Conservation (phyloP, 2,113 vertebrate genomes). For the Chaenocephalus aceratus region DNA sequence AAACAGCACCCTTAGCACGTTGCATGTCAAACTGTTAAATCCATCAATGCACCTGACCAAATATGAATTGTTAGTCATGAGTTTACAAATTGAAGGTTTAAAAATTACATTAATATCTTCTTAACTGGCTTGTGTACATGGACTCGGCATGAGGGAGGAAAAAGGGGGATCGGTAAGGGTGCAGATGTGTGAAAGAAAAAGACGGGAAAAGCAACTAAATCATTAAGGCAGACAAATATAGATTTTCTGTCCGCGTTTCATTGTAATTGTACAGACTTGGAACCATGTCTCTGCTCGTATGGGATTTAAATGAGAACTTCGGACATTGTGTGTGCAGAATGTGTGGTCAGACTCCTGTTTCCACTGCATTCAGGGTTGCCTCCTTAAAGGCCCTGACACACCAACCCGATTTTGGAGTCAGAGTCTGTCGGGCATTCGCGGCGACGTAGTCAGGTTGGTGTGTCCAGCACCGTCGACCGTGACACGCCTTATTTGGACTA, state of each 20-base stretch:
- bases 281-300: constrained; percentile 62
- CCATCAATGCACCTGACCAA: constrained; percentile 32
- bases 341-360: constrained; percentile 36
- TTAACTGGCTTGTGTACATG: constrained; percentile 27
- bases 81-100: constrained; percentile 44
- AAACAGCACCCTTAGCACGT: constrained; percentile 44
- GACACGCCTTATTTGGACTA: too few relatives aligned
- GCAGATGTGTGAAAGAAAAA: constrained; percentile 47
- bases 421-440: too few relatives aligned
- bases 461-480: too few relatives aligned
- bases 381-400: too few relatives aligned
- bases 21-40: constrained; percentile 46
- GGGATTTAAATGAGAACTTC: constrained; percentile 79
- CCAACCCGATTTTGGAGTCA: too few relatives aligned
- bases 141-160: not conserved
- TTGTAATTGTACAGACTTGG: constrained; percentile 77
- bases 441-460: too few relatives aligned
- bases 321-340: constrained; percentile 45
- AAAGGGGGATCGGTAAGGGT: not conserved
- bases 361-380: constrained; percentile 40
- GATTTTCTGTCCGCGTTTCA: constrained; percentile 82
- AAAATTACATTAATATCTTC: constrained; percentile 44
- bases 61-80: constrained; percentile 44
- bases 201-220: constrained; percentile 72
- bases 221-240: constrained; percentile 78